Percentiles rank a stretch among this genome's conserved stretches.
Evolutionary conservation across 2,888 invertebrate genomes (phyloP).

Genomic region (Homarus gammarus): DNA sequence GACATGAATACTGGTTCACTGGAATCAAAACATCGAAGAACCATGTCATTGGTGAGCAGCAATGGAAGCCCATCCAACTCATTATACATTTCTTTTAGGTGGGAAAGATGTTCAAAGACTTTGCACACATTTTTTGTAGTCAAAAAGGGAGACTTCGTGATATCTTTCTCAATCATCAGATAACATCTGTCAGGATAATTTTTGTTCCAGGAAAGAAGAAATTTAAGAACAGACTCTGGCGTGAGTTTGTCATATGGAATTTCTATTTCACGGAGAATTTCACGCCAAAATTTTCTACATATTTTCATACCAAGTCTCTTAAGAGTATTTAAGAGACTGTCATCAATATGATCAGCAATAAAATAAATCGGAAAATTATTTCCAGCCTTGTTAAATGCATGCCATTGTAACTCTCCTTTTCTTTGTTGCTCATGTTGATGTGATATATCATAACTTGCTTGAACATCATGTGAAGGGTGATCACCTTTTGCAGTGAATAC

Average conservation of each 20-base stretch:
- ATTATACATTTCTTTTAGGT: neutral
- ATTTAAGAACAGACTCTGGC: conserved; percentile 2
- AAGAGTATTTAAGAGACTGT: neutral
- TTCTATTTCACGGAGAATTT: neutral
- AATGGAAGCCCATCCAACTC: conserved; percentile 27
- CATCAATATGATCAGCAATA: no score
- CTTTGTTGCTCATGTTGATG: neutral
- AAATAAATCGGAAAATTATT: conserved; percentile 45
- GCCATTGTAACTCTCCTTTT: conserved; percentile 35
- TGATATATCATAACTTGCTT: no score
- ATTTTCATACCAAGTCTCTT: conserved; percentile 56
- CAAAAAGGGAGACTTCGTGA: conserved; percentile 19
- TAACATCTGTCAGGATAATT: conserved; percentile 21
- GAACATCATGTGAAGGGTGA: no score
- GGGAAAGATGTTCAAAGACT: conserved; percentile 8
- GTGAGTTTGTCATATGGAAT: neutral
- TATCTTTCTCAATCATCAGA: neutral
- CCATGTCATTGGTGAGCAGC: conserved; percentile 33
- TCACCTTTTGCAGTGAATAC: conserved; percentile 21
- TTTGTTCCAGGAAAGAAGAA: conserved; percentile 36
- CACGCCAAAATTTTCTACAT: neutral
- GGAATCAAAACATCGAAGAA: conserved; percentile 22
- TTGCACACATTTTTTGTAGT: conserved; percentile 5
- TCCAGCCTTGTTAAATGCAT: conserved; percentile 14
- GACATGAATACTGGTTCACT: conserved; percentile 47